Base-by-base conservation (phyloP, 2,888 invertebrate species). In the Apoda limacodes region DNA sequence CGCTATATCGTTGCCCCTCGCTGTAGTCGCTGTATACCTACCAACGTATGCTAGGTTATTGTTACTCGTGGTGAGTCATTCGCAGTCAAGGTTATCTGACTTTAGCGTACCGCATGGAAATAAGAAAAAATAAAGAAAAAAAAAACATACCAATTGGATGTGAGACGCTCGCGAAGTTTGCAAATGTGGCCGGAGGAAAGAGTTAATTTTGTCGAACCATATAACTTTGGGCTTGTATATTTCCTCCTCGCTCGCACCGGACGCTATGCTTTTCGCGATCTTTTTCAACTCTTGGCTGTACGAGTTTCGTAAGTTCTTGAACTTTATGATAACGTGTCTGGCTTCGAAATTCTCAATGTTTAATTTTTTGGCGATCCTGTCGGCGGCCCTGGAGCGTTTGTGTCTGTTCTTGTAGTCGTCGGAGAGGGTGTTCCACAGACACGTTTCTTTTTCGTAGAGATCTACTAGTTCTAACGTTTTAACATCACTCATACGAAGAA, bases 231-330 rank as follows among this genome's bases (percentile, higher is more conserved):
- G 67, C 17, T 31, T 42, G 34, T 67, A 68, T n/a, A n/a, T n/a
- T n/a, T n/a, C n/a, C n/a, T n/a, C n/a, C n/a, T n/a, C n/a, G n/a
- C n/a, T n/a, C n/a, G n/a, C n/a, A n/a, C n/a, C n/a, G n/a, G n/a
- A n/a, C 6, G 46, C 20, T 7, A 50, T 40, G 17, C 50, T 54
- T 3, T 44, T 31, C 5, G 46, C 45, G 1, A 69, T 56, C 48
- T 69, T 72, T 46, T 56, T 63, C 37, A 64, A 19, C 43, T 69
- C 68, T 43, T 69, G 70, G 17, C 56, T 56, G 31, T 68, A 72
- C 0, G 64, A 61, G 33, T 62, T 64, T 20, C 70, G 42, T 2
- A 71, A 24, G 25, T 67, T 74, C 42, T 63, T 71, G 22, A 70
- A 62, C 45, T 74, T 74, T 20, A 55, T 52, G 12, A 55, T 34